phyloP scores from a whole-genome alignment of 2,888 invertebrate genomes.

The Synergus laeviventris region DNA sequence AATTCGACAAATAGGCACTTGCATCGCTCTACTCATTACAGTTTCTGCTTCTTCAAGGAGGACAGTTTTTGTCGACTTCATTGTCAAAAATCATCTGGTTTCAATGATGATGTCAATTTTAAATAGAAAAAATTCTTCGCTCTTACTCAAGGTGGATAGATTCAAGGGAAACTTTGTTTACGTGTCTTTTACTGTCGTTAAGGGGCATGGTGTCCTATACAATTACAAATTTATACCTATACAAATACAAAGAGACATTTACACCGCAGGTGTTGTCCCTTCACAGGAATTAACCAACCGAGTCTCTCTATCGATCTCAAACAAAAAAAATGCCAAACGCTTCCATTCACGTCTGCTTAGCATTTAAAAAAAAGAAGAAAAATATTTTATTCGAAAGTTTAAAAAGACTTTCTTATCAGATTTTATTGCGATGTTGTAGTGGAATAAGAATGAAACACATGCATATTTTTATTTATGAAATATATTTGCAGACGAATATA shows the following conservation, averaged over 20 bases:
- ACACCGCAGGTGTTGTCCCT: neutral
- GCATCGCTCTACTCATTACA: conserved; percentile 65
- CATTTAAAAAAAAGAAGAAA: neutral
- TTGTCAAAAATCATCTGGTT: neutral
- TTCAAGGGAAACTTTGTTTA: conserved; percentile 20
- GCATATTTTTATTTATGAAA: conserved; percentile 38
- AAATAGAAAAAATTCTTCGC: neutral
- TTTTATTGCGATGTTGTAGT: neutral
- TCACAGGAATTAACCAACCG: neutral
- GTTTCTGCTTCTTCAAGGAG: conserved; percentile 60
- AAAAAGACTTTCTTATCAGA: neutral
- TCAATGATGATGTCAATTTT: neutral
- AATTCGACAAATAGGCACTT: conserved; percentile 58
- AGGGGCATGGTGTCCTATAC: conserved; percentile 2
- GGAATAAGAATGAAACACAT: neutral
- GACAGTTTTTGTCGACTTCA: conserved; percentile 51
- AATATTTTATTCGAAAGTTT: neutral
- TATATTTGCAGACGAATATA: too few relatives aligned
- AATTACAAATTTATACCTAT: neutral
- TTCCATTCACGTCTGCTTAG: neutral
- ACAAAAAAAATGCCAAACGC: neutral
- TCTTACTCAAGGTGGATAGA: neutral
- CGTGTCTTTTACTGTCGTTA: conserved; percentile 24
- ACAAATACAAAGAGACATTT: neutral
- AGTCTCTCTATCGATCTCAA: neutral